Percentiles rank a stretch among this genome's conserved stretches.
phyloP scores from a whole-genome alignment of 2,888 invertebrate genomes.

The Hemicrepidius hirtus region DNA sequence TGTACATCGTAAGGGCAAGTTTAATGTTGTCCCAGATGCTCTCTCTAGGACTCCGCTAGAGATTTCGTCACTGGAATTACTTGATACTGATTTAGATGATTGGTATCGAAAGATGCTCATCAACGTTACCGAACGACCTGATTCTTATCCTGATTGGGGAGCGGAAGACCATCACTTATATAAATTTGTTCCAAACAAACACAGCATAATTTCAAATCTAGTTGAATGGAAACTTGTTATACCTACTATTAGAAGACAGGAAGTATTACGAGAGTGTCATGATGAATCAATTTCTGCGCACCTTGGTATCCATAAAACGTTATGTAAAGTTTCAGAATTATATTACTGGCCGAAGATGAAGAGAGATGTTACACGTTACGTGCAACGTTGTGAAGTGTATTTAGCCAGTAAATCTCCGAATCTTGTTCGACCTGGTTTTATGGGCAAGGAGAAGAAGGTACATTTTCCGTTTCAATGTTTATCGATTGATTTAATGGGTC shows the following conservation, averaged over 20 bases:
- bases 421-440: constrained; percentile 32
- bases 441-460: constrained; percentile 39
- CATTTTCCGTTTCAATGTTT: constrained; percentile 50
- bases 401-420: constrained; percentile 26
- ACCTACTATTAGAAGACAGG: constrained; percentile 31
- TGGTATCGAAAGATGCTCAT: constrained; percentile 1
- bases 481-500: too few relatives aligned
- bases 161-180: neutral
- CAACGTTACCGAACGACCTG: neutral
- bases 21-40: too few relatives aligned
- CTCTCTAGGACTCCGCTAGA: neutral
- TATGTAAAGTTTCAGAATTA: neutral
- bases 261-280: neutral
- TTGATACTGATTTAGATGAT: neutral
- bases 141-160: neutral
- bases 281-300: too few relatives aligned
- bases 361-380: constrained; percentile 12
- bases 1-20: too few relatives aligned
- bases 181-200: constrained; percentile 3
- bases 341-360: constrained; percentile 35
- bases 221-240: too few relatives aligned
- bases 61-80: neutral
- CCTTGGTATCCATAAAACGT: constrained; percentile 26
- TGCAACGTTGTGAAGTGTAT: constrained; percentile 26
- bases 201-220: neutral